Evolutionary conservation across 2,797 vertebrate genomes (phyloP), one percentile per base, ranked within the genome.

Genomic region (Crocodylus rhombifer): DNA sequence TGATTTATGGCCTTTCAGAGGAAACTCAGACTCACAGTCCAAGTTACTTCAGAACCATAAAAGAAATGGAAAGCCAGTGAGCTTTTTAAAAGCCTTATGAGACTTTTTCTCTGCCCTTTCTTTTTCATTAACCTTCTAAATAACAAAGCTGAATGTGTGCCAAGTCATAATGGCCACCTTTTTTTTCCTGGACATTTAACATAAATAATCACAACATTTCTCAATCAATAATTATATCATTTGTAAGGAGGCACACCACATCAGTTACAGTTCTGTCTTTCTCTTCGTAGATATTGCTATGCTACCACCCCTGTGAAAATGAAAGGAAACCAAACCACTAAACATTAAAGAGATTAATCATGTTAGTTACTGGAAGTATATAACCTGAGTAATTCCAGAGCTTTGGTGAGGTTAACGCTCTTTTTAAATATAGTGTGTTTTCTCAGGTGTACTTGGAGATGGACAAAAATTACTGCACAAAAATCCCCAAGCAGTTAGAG

Each of bases 241-340:
- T 82, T 25, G 28, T 5, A 77, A 25, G 1, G 36, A 93, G 62
- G 26, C 58, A 80, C 20, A 14, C 55, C 0, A 0, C 2, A 6
- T 33, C 30, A 67, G 42, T 6, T 21, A n/a, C 4, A 56, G 13
- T 4, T 8, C 2, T 86, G 57, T 14, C 36, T 82, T 83, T 82
- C 8, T 81, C 12, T 63, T 82, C 51, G 33, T 60, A 11, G 28
- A 36, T 36, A 14, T 87, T 69, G 57, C 23, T 92, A 57, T 80
- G 75, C 58, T 21, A 82, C 11, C 6, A 11, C 57, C 20, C 56
- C 64, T 57, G 5, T 42, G 42, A 87, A 11, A 86, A 30, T 16
- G 20, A 77, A n/a, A 56, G 36, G 91, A 95, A 93, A 86, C 3
- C 14, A 95, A 85, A 87, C 77, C 77, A 76, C 84, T 63, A 84